A percentile compares a stretch with the other conserved stretches of the same genome.
These are phyloP conservation scores for Spheniscus mendiculus DNA, from an alignment of 2,113 vertebrate species.

Conservation along the genomic window DNA sequence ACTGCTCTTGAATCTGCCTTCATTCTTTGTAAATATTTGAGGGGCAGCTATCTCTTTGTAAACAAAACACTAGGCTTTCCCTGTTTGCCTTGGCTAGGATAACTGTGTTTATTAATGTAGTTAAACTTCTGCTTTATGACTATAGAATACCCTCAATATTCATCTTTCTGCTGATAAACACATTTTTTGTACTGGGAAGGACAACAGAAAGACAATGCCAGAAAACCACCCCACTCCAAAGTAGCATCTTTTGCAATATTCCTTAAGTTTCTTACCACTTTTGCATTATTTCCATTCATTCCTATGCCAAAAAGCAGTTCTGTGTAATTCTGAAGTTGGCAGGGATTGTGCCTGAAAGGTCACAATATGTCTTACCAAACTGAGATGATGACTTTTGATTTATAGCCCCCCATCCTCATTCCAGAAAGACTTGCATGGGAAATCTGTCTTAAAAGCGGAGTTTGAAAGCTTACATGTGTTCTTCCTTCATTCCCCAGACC, in stretches of 20 bases:
- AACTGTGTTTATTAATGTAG: neutral
- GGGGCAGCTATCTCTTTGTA: conserved; percentile 20
- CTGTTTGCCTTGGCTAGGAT: conserved; percentile 18
- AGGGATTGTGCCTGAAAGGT: neutral
- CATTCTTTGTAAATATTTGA: conserved; percentile 43
- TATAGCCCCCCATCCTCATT: neutral
- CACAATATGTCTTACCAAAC: neutral
- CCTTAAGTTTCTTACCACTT: neutral
- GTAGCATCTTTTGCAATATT: neutral
- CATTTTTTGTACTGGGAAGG: neutral
- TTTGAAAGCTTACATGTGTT: neutral
- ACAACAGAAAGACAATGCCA: neutral
- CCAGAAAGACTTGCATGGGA: neutral
- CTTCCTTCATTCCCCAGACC: neutral
- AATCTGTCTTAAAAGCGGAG: neutral
- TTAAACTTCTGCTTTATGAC: neutral
- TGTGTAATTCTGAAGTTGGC: neutral
- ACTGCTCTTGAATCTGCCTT: conserved; percentile 22
- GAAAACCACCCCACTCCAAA: neutral
- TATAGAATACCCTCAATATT: neutral
- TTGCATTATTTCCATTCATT: neutral
- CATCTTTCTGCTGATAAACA: neutral
- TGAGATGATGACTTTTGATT: neutral
- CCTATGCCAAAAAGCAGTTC: neutral
- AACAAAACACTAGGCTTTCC: conserved; percentile 33